Percentiles rank a stretch among this genome's conserved stretches.
Conservation (phyloP, 2,113 vertebrate species). For the Albula goreensis region DNA sequence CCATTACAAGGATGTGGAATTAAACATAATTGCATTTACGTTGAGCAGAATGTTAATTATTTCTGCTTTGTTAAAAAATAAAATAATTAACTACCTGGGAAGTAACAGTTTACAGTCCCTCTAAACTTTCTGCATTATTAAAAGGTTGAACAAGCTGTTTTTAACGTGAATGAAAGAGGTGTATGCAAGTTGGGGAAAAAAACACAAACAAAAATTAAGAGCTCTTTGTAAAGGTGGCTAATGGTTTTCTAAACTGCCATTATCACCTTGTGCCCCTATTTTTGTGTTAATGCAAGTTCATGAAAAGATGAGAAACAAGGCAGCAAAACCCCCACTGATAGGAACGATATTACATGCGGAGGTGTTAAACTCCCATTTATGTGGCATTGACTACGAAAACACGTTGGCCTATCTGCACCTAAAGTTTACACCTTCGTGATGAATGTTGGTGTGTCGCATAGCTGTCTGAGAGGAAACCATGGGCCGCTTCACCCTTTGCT, state of each 20-base stretch:
- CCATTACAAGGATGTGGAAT: slow-evolving; percentile 68
- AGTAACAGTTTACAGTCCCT: slow-evolving; percentile 12
- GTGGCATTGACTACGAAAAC: slow-evolving; percentile 46
- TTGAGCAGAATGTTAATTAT: slow-evolving; percentile 35
- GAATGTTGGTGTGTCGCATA: slow-evolving; percentile 52
- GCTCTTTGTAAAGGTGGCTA: no score
- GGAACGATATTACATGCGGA: not conserved
- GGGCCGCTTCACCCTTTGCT: slow-evolving; percentile 43
- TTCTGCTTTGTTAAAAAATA: slow-evolving; percentile 39
- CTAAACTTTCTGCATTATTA: not conserved
- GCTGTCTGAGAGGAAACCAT: slow-evolving; percentile 56
- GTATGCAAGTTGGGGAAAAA: not conserved
- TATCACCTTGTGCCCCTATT: no score
- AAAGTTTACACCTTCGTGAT: slow-evolving; percentile 39
- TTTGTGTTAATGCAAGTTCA: no score
- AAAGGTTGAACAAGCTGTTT: not conserved
- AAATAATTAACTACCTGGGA: slow-evolving; percentile 41
- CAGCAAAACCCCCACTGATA: not conserved
- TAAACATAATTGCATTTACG: slow-evolving; percentile 67
- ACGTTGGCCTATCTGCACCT: slow-evolving; percentile 47
- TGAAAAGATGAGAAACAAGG: not conserved
- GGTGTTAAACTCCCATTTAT: slow-evolving; percentile 40
- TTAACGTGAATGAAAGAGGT: not conserved
- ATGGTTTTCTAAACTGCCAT: no score
- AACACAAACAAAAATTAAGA: not conserved